Percentiles rank a stretch among this genome's conserved stretches.
Evolutionary conservation across 2,888 invertebrate genomes (phyloP).

Genomic region (Hypercompe scribonia): DNA sequence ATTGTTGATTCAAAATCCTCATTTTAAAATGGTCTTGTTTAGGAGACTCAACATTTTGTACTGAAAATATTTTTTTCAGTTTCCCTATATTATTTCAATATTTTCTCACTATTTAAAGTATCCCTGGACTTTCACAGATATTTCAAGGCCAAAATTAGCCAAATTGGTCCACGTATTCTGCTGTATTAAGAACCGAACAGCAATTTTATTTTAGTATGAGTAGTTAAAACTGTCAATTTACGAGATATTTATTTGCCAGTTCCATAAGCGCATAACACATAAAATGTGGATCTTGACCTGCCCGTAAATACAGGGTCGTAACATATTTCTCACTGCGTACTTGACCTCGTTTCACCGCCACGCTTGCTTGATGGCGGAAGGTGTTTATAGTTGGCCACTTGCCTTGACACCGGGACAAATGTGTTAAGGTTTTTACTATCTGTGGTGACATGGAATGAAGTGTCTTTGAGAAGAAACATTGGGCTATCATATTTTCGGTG

Average conservation of each 20-base stretch:
- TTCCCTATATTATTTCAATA: no score
- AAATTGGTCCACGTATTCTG: no score
- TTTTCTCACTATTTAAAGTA: no score
- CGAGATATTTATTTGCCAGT: not conserved
- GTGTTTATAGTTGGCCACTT: conserved; percentile 20
- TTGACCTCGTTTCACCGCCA: conserved; percentile 45
- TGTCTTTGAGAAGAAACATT: not conserved
- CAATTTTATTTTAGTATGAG: not conserved
- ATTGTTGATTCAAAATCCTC: no score
- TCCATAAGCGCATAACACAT: not conserved
- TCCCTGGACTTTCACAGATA: no score
- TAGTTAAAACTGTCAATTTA: not conserved
- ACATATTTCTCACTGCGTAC: conserved; percentile 42
- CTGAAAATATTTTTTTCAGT: no score
- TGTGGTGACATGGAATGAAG: not conserved
- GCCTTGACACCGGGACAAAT: conserved; percentile 10
- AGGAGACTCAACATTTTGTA: no score
- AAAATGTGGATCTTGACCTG: conserved; percentile 20
- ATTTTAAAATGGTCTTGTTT: no score
- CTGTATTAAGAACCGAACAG: no score
- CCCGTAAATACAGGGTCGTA: conserved; percentile 29
- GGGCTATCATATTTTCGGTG: not conserved
- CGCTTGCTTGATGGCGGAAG: conserved; percentile 42
- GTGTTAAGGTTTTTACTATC: not conserved
- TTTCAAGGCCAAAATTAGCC: no score